Percentiles rank a stretch among this genome's conserved stretches.
Evolutionary conservation across 2,113 vertebrate genomes (phyloP).

Genomic region (Cyprinodon variegatus): DNA sequence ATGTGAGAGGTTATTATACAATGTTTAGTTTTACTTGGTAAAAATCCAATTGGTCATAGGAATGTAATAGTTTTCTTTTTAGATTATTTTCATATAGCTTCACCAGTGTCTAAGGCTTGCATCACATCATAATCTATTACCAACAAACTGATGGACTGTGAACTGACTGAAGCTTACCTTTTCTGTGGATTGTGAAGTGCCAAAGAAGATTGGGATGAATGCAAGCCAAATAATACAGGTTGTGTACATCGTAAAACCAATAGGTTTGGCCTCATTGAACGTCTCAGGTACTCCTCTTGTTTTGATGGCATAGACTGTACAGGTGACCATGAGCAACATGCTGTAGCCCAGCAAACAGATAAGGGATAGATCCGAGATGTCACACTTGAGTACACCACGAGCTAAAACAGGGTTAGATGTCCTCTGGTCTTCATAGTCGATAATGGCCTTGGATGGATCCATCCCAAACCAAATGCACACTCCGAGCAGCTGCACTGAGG

Average conservation of each 20-base stretch:
- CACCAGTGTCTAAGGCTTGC: background rate
- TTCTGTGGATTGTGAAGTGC: slow-evolving; percentile 93
- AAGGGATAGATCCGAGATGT: slow-evolving; percentile 83
- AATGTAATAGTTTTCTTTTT: background rate
- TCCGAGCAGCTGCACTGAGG: slow-evolving; percentile 80
- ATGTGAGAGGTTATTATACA: background rate
- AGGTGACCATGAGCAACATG: slow-evolving; percentile 99
- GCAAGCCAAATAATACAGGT: slow-evolving; percentile 83
- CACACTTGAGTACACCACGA: slow-evolving; percentile 80
- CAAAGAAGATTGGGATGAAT: slow-evolving; percentile 98
- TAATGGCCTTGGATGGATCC: slow-evolving; percentile 79
- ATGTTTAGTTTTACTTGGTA: background rate
- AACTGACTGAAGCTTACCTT: slow-evolving; percentile 76
- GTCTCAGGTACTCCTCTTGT: slow-evolving; percentile 97
- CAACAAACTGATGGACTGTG: background rate
- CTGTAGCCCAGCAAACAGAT: slow-evolving; percentile 98
- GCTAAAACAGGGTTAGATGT: slow-evolving; percentile 72
- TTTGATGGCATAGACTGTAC: slow-evolving; percentile 90
- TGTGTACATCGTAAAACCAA: slow-evolving; percentile 88
- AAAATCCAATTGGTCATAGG: background rate
- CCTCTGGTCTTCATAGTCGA: slow-evolving; percentile 82
- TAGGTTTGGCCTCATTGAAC: slow-evolving; percentile 99
- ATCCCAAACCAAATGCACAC: slow-evolving; percentile 81
- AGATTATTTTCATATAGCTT: background rate
- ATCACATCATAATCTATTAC: background rate